Conservation (phyloP, 2,113 vertebrate species). For the Mastomys natalensis region DNA sequence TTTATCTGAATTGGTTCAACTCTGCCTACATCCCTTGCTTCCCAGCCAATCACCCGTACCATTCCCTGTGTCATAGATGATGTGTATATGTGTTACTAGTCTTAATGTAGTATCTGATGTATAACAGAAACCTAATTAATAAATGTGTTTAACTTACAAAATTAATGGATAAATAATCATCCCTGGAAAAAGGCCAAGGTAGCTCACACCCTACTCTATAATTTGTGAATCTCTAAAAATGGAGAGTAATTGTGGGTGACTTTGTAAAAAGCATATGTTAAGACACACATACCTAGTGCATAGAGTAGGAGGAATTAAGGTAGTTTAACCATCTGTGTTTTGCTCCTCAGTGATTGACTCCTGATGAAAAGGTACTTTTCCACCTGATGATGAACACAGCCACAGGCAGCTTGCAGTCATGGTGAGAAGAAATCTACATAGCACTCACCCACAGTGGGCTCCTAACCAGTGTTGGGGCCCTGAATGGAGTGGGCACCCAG, state of each 20-base stretch:
- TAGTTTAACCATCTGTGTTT: not conserved
- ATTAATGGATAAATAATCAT: not conserved
- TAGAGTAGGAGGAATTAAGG: not conserved
- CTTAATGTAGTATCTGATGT: not conserved
- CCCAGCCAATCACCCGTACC: not conserved
- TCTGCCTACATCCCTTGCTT: not conserved
- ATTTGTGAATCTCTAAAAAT: not conserved
- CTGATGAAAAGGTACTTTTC: slow-evolving; percentile 40
- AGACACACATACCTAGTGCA: not conserved
- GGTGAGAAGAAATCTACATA: not conserved
- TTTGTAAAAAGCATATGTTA: not conserved
- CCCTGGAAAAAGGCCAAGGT: not conserved
- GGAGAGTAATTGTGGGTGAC: not conserved
- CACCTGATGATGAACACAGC: not conserved
- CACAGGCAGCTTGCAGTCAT: not conserved
- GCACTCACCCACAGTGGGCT: not conserved
- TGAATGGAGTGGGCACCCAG: not conserved
- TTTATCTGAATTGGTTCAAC: not conserved
- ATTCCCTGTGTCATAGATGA: not conserved
- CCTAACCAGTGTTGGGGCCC: not conserved
- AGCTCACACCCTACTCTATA: not conserved
- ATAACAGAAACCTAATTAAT: not conserved
- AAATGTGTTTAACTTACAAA: not conserved
- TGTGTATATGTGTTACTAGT: not conserved
- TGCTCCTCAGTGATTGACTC: slow-evolving; percentile 17